phyloP scores from a whole-genome alignment of 2,797 vertebrate genomes.

The Eremophila alpestris region DNA sequence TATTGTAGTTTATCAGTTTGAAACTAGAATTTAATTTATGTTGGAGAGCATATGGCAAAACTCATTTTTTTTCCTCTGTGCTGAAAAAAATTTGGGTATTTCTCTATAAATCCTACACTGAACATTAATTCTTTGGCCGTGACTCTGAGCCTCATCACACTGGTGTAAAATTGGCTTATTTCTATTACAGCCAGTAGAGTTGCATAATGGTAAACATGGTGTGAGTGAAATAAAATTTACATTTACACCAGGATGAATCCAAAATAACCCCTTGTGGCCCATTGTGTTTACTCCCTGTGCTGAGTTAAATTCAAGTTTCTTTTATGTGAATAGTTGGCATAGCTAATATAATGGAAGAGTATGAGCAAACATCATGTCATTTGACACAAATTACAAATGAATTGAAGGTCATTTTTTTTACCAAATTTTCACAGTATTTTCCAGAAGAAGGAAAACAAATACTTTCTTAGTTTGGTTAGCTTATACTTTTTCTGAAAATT shows the following conservation, averaged over 20 bases:
- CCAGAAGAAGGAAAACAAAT: background rate
- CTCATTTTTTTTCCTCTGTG: background rate
- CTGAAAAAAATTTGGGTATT: background rate
- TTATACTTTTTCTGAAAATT: background rate
- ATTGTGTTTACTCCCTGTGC: background rate
- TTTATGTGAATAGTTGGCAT: background rate
- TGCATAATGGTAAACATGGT: background rate
- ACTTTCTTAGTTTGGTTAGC: background rate
- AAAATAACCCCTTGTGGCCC: accelerated
- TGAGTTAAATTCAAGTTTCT: background rate
- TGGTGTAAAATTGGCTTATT: background rate
- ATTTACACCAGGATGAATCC: background rate
- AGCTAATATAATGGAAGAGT: background rate
- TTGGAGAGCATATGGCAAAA: background rate
- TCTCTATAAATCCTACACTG: background rate
- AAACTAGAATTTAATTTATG: constrained; percentile 19
- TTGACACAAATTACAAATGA: background rate
- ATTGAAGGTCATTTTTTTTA: background rate
- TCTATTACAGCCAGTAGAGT: background rate
- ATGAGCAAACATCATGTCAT: background rate
- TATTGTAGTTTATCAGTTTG: constrained; percentile 9
- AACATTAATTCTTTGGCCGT: background rate
- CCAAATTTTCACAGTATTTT: background rate
- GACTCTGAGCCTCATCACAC: background rate
- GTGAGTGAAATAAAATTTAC: background rate